Evolutionary conservation across 2,113 vertebrate genomes (phyloP), one percentile per base, ranked within the genome.

Genomic region (Oncorhynchus masou): DNA sequence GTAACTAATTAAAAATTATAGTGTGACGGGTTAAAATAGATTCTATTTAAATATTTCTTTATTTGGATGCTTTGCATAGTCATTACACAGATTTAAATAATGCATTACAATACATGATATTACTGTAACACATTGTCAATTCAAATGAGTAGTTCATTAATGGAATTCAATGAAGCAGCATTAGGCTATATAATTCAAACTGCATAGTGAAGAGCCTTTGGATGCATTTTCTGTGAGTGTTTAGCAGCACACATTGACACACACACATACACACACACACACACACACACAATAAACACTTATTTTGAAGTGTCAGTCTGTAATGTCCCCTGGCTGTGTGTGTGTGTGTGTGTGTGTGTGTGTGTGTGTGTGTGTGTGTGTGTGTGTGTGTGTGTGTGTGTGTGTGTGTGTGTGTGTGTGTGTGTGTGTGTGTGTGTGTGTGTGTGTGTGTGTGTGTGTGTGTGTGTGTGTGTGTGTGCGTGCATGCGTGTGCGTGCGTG

Each of bases 301-400:
- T 51, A 91, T 90, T 92, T 91, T 88, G 86, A 91, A 87, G 86
- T 90, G 87, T 91, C 87, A 88, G 84, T 89, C 85, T 85, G 85
- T 84, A 86, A 91, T 92, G 81, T 92, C 86, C 84, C 86, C 83
- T 91, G 88, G 88, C 90, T 84, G 83, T 79, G 54, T 78, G 64
- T 51, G 73, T 3, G 4, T 74, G 57, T 65, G 72, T 74, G 72
- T 22, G 31, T 34, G 15, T 34, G 31, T 34, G 73, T 25, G 20
- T 77, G 74, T 79, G 11, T 73, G 71, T 60, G 54, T 59, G 71
- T 73, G 51, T 60, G 51, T 62, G 71, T 73, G 71, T 39, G 31
- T 24, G 54, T 71, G 70, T 54, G 48, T 73, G 51, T 73, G 71
- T 74, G 51, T 73, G 71, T 69, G 68, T 74, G 73, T 45, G 60